Base-by-base conservation (phyloP, 1,140 invertebrate genomes). In the Aphidius ervi region DNA sequence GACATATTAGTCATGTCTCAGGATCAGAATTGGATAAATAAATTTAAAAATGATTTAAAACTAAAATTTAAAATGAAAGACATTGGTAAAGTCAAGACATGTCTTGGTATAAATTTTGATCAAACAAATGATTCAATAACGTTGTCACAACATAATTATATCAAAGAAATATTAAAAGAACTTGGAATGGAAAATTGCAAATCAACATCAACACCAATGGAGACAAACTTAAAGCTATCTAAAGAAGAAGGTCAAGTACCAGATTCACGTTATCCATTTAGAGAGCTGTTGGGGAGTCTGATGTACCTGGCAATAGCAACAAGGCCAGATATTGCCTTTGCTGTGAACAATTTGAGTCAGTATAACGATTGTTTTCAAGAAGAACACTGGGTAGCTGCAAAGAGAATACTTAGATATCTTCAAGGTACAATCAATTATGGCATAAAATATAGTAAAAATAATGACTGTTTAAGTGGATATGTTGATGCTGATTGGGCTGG, bases 301-400 rank as follows among this genome's bases (percentile, higher is more conserved):
- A 69, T 81, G 65, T 81, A 81, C 66, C 57, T 80, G 6, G 57
- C 76, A 9, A 66, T 74, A 6, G 53, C 67, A 3, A 79, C 79
- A 6, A 63, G 81, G 48, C 80, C 78, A 40, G 79, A 82, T 66
- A 75, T 82, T 52, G 56, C 74, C 6, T 81, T 70, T 66, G 63
- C 74, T 39, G 75, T 82, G 0, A 73, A 67, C 58, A 9, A 10
- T 5, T 40, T 52, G n/a, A 45, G 9, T 5, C 68, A 64, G 42
- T 71, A 65, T 37, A 52, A 52, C 10, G 37, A 52, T 39, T 9
- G 10, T 52, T 39, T 39, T 7, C 5, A 20, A 4, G 23, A 57
- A 52, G 41, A 56, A 56, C 67, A 72, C 57, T 68, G 67, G 65
- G 8, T 50, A 55, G 58, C 63, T 56, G 63, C 61, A 6, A 69